Percentiles rank a stretch among this genome's conserved stretches.
These are phyloP conservation scores for Globodera ellingtonae DNA, from an alignment of 1,140 invertebrate genomes.

Conservation along the genomic window DNA sequence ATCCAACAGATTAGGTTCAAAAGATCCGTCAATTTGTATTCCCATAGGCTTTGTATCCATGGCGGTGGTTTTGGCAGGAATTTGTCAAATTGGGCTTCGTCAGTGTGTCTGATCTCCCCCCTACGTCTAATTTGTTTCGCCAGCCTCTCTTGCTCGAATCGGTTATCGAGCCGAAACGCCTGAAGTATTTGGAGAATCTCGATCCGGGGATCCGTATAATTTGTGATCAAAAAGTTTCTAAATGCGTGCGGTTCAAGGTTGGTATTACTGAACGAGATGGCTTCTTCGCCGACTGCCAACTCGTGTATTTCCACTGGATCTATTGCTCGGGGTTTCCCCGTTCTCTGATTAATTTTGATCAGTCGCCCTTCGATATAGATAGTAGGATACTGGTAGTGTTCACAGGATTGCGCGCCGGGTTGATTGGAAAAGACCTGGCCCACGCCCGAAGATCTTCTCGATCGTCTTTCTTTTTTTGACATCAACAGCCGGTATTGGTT, in stretches of 20 bases:
- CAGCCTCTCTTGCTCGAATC: not conserved
- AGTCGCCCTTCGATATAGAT: not conserved
- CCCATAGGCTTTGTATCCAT: too few relatives aligned
- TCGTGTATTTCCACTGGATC: not conserved
- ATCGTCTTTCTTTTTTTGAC: not conserved
- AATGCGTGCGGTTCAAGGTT: slow-evolving; percentile 1
- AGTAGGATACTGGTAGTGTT: not conserved
- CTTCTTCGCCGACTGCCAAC: not conserved
- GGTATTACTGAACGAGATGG: not conserved
- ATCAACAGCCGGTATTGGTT: not conserved
- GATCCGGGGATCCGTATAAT: slow-evolving; percentile 2
- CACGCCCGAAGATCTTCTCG: not conserved
- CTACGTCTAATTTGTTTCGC: too few relatives aligned
- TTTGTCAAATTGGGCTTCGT: too few relatives aligned
- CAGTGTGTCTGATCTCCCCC: too few relatives aligned
- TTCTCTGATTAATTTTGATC: not conserved
- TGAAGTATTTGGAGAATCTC: slow-evolving; percentile 13
- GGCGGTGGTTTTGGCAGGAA: too few relatives aligned
- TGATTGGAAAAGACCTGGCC: not conserved
- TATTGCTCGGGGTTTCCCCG: not conserved
- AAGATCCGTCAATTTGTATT: too few relatives aligned
- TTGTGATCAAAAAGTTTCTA: not conserved
- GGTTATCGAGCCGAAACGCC: not conserved
- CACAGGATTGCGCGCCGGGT: not conserved
- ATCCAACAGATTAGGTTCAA: too few relatives aligned